phyloP scores from a whole-genome alignment of 2,888 invertebrate genomes.

The Tanaodytes sp. region DNA sequence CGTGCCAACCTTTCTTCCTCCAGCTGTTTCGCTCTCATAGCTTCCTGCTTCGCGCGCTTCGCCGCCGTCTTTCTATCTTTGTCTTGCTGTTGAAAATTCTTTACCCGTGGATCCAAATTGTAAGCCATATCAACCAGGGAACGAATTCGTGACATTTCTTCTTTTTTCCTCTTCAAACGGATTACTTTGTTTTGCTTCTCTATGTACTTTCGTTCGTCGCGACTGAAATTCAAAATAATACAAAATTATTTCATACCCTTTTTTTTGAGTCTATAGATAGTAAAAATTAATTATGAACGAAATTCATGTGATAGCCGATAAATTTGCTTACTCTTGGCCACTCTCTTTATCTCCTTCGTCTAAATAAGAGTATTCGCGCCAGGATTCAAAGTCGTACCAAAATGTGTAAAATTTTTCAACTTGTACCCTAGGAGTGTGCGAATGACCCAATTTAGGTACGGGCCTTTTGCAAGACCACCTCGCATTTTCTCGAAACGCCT shows the following conservation, averaged over 20 bases:
- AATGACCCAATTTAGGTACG: conserved; percentile 86
- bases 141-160: conserved; percentile 94
- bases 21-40: conserved; percentile 85
- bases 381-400: conserved; percentile 99
- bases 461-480: conserved; percentile 93
- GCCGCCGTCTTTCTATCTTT: conserved; percentile 91
- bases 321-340: conserved; percentile 86
- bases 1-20: conserved; percentile 85
- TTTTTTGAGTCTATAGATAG: conserved; percentile 2
- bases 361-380: conserved; percentile 98
- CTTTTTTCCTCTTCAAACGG: conserved; percentile 94
- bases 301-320: too few species aligned
- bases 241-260: not conserved
- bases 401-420: conserved; percentile 97
- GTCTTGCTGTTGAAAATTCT: conserved; percentile 93
- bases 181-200: conserved; percentile 98
- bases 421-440: conserved; percentile 84
- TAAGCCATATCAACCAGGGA: conserved; percentile 95
- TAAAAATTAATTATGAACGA: conserved; percentile 3
- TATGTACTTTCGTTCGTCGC: conserved; percentile 97
- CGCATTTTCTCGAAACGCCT: conserved; percentile 84
- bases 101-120: conserved; percentile 93
- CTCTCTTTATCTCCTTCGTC: conserved; percentile 99
- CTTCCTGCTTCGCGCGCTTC: conserved; percentile 90
- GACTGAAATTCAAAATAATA: conserved; percentile 69